Percentiles rank a stretch among this genome's conserved stretches.
Conservation (phyloP, 2,888 invertebrate species). For the Cephonodes hylas region DNA sequence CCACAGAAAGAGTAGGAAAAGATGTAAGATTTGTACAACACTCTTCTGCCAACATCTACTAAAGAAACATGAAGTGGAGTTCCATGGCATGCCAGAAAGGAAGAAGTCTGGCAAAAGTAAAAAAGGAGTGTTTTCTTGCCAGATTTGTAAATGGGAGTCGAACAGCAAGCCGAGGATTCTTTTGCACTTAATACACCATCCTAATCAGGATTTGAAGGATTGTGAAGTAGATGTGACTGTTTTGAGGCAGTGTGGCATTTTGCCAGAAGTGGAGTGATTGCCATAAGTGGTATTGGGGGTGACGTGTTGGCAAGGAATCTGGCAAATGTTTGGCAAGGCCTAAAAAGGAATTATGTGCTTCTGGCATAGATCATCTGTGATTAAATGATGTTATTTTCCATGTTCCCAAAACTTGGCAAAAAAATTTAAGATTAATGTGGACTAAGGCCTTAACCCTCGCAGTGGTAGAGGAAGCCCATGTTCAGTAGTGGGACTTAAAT, state of each 20-base stretch:
- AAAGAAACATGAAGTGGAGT: conserved; percentile 25
- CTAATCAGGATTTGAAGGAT: conserved; percentile 48
- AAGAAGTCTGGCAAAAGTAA: conserved; percentile 15
- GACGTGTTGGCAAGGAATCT: no score
- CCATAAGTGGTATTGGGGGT: no score
- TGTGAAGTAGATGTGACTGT: conserved; percentile 43
- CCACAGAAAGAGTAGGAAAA: conserved; percentile 9
- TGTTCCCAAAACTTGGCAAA: no score
- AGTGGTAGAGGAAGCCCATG: no score
- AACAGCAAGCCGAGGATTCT: conserved; percentile 43
- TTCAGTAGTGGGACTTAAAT: no score
- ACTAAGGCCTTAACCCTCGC: no score
- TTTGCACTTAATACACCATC: conserved; percentile 68
- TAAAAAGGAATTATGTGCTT: no score
- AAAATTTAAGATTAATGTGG: no score
- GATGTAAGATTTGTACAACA: conserved; percentile 1
- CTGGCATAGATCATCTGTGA: no score
- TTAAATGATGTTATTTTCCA: no score
- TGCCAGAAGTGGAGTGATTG: not conserved
- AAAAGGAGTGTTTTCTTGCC: conserved; percentile 41
- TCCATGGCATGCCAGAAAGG: conserved; percentile 17
- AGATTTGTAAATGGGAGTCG: conserved; percentile 48
- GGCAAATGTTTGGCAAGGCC: no score
- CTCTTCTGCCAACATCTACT: conserved; percentile 25
- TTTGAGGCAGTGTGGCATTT: conserved; percentile 33